phyloP scores from a whole-genome alignment of 2,797 vertebrate genomes.

The Catamblyrhynchus diadema region DNA sequence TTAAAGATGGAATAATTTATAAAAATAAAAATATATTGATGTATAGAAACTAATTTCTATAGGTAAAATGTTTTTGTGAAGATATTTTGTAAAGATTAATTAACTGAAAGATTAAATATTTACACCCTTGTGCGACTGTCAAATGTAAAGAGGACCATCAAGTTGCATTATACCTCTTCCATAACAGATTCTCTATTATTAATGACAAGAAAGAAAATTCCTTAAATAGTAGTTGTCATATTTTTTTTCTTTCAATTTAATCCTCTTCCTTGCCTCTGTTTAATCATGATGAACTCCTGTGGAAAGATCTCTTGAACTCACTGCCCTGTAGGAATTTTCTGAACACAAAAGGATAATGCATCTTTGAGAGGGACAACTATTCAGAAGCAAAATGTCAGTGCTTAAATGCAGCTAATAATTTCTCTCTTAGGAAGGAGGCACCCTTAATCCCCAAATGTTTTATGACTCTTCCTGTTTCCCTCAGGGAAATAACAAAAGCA shows the following conservation, averaged over 20 bases:
- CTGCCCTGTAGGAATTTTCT: slow-evolving; percentile 47
- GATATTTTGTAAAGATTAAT: slow-evolving; percentile 81
- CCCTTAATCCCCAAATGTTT: slow-evolving; percentile 13
- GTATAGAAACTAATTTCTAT: slow-evolving; percentile 85
- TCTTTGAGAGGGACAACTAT: slow-evolving; percentile 27
- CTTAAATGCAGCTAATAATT: slow-evolving; percentile 36
- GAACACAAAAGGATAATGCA: slow-evolving; percentile 28
- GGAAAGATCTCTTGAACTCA: slow-evolving; percentile 59
- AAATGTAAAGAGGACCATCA: slow-evolving; percentile 71
- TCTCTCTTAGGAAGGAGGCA: slow-evolving; percentile 19
- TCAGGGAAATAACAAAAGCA: slow-evolving; percentile 25
- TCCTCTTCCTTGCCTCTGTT: slow-evolving; percentile 35
- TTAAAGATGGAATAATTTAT: slow-evolving; percentile 88
- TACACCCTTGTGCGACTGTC: slow-evolving; percentile 71
- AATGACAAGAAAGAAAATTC: slow-evolving; percentile 52
- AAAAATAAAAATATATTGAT: slow-evolving; percentile 88
- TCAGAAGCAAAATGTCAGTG: slow-evolving; percentile 42
- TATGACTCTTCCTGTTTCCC: slow-evolving; percentile 35
- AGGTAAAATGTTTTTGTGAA: slow-evolving; percentile 83
- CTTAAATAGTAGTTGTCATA: slow-evolving; percentile 39
- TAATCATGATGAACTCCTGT: slow-evolving; percentile 40
- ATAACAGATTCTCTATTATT: slow-evolving; percentile 41
- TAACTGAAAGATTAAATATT: slow-evolving; percentile 76
- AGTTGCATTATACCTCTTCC: slow-evolving; percentile 71
- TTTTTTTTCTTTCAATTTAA: slow-evolving; percentile 28